These are phyloP conservation scores for Agrypnia vestita DNA, from an alignment of 1,140 invertebrate genomes.

Conservation along the genomic window DNA sequence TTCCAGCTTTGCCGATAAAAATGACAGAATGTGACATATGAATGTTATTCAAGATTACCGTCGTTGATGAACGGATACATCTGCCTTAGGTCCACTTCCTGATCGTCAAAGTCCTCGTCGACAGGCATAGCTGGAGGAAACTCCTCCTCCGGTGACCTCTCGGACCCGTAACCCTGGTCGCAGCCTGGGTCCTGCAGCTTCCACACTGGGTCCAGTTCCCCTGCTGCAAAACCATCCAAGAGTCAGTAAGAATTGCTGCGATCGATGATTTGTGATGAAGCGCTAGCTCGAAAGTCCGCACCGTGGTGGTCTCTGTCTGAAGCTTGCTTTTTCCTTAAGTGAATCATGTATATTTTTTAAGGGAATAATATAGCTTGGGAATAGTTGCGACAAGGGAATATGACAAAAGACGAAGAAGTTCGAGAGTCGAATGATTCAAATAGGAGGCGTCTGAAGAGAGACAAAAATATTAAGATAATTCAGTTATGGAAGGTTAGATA, in stretches of 20 bases:
- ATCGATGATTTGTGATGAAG: neutral
- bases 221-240: conserved; percentile 46
- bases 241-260: conserved; percentile 30
- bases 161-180: conserved; percentile 85
- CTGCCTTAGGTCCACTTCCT: conserved; percentile 72
- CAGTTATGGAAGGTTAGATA: no score
- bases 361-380: no score
- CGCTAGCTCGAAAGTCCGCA: no score
- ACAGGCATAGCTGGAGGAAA: conserved; percentile 78
- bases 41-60: conserved; percentile 68
- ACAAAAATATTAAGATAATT: no score
- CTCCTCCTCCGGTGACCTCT: conserved; percentile 85
- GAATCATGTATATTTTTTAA: no score
- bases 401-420: no score
- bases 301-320: no score
- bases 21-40: neutral
- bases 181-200: conserved; percentile 76
- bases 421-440: no score
- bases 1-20: no score
- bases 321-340: no score
- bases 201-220: conserved; percentile 67
- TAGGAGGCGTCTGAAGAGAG: no score
- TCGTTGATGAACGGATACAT: conserved; percentile 78
- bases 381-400: no score
- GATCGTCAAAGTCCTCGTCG: conserved; percentile 67